These are phyloP conservation scores for Galerucella nymphaeae DNA, from an alignment of 2,888 invertebrate species.

Conservation along the genomic window DNA sequence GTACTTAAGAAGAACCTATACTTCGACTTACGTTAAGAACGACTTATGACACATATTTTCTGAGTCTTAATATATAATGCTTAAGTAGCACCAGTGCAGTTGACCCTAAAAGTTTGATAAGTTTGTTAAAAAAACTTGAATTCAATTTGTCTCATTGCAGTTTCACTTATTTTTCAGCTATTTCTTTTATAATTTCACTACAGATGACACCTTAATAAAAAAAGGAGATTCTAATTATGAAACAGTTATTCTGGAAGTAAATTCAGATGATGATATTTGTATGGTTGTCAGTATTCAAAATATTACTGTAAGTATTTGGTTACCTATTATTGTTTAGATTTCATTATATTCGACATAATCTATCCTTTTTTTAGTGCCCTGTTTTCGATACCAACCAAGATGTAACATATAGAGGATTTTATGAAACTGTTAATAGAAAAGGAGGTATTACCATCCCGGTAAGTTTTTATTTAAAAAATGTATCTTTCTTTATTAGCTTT, in stretches of 20 bases:
- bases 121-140: no score
- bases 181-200: slow-evolving; percentile 68
- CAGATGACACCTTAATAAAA: slow-evolving; percentile 35
- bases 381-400: slow-evolving; percentile 85
- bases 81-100: no score
- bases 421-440: slow-evolving; percentile 80
- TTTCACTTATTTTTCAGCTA: slow-evolving; percentile 64
- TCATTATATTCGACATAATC: background rate
- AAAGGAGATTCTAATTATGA: slow-evolving; percentile 52
- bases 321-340: background rate
- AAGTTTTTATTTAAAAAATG: slow-evolving; percentile 55
- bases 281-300: slow-evolving; percentile 84
- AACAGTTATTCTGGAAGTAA: slow-evolving; percentile 72
- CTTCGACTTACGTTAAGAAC: no score
- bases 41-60: no score
- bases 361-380: slow-evolving; percentile 75
- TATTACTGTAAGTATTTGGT: slow-evolving; percentile 69
- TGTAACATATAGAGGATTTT: slow-evolving; percentile 80
- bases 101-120: no score
- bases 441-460: slow-evolving; percentile 85
- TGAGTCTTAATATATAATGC: no score
- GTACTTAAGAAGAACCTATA: no score
- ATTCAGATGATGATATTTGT: slow-evolving; percentile 74
- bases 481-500: background rate
- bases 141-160: no score